Evolutionary conservation across 2,888 invertebrate species (phyloP).

Genomic region (Leptothorax acervorum): DNA sequence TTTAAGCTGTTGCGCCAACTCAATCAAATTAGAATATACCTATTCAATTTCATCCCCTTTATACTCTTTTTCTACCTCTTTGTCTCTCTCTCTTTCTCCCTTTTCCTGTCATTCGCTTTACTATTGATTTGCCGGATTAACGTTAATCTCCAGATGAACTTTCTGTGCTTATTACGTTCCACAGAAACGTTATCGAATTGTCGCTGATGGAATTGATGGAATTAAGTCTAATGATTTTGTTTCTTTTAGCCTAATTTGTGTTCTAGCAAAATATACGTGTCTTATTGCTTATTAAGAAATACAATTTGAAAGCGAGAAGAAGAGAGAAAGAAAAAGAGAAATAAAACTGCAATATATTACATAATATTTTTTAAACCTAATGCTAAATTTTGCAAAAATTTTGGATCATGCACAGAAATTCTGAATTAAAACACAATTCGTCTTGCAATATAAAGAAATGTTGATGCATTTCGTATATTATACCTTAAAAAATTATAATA

Average conservation of each 20-base stretch:
- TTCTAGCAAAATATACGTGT: not conserved
- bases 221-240: slow-evolving; percentile 15
- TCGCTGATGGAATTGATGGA: not conserved
- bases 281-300: not conserved
- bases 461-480: not conserved
- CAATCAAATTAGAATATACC: not conserved
- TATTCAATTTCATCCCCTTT: not conserved
- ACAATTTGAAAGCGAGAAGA: not conserved
- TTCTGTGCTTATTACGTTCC: not conserved
- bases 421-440: not conserved
- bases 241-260: not conserved
- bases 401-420: not conserved
- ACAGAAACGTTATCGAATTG: not conserved
- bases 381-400: not conserved
- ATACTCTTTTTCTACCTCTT: not conserved
- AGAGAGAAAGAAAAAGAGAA: not conserved
- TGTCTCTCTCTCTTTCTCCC: not conserved
- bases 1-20: not conserved
- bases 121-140: slow-evolving; percentile 6
- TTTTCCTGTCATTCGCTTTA: not conserved
- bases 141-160: slow-evolving; percentile 10
- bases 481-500: not conserved
- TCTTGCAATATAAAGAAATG: not conserved
- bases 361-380: not conserved
- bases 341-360: not conserved